Base-by-base conservation (phyloP, 2,797 vertebrate genomes). In the Lagodon rhomboides region DNA sequence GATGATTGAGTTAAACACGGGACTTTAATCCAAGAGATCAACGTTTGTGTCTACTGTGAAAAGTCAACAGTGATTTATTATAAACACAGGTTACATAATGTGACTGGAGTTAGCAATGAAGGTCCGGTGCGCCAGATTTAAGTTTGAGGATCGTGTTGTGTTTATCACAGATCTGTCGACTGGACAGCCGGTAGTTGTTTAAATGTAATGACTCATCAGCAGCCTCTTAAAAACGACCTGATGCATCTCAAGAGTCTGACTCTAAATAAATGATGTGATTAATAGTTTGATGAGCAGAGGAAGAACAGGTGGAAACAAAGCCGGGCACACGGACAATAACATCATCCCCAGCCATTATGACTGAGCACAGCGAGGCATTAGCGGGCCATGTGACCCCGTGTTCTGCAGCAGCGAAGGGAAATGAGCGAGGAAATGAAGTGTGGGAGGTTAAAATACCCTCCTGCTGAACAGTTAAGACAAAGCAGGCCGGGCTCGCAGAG, bases 371-470 rank as follows among this genome's bases (percentile, higher is more conserved):
- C 2, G 63, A 58, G 56, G 72, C 65, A 73, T 79, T 71, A 68
- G 17, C 23, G 22, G 66, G 17, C 47, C 27, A 53, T 49, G 63
- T 73, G 71, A 83, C 59, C 77, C 64, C 38, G 1, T 74, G 68
- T 78, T 80, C 68, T 50, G 60, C 75, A 60, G 63, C 61, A 60
- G 75, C 34, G 16, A 64, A 78, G 61, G 80, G 80, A 87, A 85
- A 86, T 81, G 85, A 86, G 75, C 5, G 0, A 85, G 85, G 81
- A 88, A 86, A 90, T 84, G 61, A 88, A 78, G 77, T 75, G 77
- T 59, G 63, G 81, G 73, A 63, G 70, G 79, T 76, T 74, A 56
- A 75, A 79, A 62, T 34, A 68, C 61, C 13, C 68, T 80, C 75
- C 54, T 54, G 63, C 49, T 50, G 77, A 80, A 56, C 79, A 50